These are phyloP conservation scores for Sipha flava DNA, from an alignment of 1,140 invertebrate species.

Conservation along the genomic window DNA sequence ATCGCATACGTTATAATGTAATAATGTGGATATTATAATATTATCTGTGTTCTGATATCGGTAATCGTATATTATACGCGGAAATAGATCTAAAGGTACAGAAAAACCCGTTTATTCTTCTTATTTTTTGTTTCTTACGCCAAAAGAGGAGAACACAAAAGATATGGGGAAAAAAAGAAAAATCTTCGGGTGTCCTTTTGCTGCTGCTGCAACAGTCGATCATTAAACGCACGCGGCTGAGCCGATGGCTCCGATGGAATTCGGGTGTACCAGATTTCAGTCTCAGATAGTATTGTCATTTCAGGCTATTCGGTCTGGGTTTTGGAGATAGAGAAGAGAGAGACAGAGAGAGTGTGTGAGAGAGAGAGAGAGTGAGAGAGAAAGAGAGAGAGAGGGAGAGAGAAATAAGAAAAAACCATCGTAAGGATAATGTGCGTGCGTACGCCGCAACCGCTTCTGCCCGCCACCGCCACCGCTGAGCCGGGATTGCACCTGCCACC, in stretches of 20 bases:
- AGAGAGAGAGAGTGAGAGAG: background rate
- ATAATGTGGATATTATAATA: too few relatives aligned
- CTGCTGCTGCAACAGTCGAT: background rate
- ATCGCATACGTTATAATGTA: too few relatives aligned
- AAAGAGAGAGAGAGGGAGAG: background rate
- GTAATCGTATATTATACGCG: background rate
- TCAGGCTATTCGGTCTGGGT: background rate
- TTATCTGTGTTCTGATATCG: too few relatives aligned
- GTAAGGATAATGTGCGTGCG: background rate
- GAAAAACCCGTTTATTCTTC: background rate
- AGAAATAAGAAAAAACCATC: background rate
- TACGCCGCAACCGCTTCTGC: conserved; percentile 3
- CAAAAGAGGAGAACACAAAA: background rate
- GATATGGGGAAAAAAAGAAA: background rate
- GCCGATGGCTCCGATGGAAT: background rate
- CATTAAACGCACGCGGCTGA: background rate
- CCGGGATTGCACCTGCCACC: conserved; percentile 25
- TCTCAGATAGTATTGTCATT: conserved; percentile 28
- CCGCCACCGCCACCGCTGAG: conserved; percentile 9
- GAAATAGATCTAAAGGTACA: background rate
- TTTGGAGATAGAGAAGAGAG: background rate
- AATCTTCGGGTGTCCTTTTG: background rate
- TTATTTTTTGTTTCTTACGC: background rate
- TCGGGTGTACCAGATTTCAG: conserved; percentile 23
- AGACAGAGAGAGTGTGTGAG: background rate